phyloP scores from a whole-genome alignment of 2,888 invertebrate species.

The Anthrax anthrax region DNA sequence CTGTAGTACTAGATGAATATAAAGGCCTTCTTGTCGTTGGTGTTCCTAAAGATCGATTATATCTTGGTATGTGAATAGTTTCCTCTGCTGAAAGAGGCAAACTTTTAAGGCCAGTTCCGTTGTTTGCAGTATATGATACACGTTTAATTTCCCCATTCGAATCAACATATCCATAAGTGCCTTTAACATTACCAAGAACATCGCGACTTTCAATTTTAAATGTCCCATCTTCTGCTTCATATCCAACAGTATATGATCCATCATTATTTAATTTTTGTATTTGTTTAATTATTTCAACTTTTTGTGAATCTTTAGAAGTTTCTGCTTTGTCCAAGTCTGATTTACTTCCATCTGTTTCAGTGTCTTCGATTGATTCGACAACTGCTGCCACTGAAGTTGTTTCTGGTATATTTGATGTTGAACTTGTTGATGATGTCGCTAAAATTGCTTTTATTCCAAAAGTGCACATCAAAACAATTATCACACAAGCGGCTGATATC shows the following conservation, averaged over 20 bases:
- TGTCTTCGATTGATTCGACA: slow-evolving; percentile 18
- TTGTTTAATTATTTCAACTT: slow-evolving; percentile 67
- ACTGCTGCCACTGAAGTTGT: slow-evolving; percentile 3
- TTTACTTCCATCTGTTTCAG: slow-evolving; percentile 38
- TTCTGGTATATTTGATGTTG: slow-evolving; percentile 14
- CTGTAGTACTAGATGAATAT: slow-evolving; percentile 32
- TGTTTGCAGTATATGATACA: slow-evolving; percentile 53
- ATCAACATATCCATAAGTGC: slow-evolving; percentile 70
- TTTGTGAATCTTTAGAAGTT: slow-evolving; percentile 46
- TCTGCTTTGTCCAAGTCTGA: slow-evolving; percentile 36
- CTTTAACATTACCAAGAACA: slow-evolving; percentile 64
- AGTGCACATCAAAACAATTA: slow-evolving; percentile 16
- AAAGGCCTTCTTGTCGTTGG: slow-evolving; percentile 43
- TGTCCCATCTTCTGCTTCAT: slow-evolving; percentile 72
- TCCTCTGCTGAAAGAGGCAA: slow-evolving; percentile 20
- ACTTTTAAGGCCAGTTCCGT: slow-evolving; percentile 36
- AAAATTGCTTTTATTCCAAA: slow-evolving; percentile 11
- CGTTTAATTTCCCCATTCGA: slow-evolving; percentile 63
- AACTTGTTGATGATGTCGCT: slow-evolving; percentile 6
- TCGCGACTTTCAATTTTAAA: slow-evolving; percentile 75
- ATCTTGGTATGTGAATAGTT: slow-evolving; percentile 24
- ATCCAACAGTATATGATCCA: slow-evolving; percentile 72
- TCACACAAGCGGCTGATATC: slow-evolving; percentile 18
- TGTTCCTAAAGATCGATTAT: slow-evolving; percentile 32
- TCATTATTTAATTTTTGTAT: slow-evolving; percentile 68